phyloP scores from a whole-genome alignment of 2,888 invertebrate species.

The Linnaemya vulpina region DNA sequence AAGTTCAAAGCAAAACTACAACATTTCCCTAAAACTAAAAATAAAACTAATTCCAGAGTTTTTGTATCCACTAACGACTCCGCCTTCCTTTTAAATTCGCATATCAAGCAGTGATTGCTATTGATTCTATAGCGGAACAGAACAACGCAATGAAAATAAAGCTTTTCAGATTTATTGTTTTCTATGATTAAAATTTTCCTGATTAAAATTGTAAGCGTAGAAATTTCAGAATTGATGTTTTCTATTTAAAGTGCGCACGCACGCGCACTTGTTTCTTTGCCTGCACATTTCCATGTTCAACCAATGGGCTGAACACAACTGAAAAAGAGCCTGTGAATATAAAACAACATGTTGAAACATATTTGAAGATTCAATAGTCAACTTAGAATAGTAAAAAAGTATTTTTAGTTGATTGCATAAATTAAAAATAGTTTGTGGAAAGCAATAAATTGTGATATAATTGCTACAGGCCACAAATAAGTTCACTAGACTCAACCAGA shows the following conservation, averaged over 20 bases:
- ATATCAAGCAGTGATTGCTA: no score
- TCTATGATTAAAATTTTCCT: no score
- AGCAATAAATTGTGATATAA: conserved; percentile 74
- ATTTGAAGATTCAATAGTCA: conserved; percentile 29
- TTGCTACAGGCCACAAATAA: conserved; percentile 56
- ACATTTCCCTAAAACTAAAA: no score
- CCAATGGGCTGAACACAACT: conserved; percentile 29
- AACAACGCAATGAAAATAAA: no score
- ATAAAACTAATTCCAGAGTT: no score
- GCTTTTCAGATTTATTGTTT: no score
- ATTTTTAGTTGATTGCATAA: conserved; percentile 73
- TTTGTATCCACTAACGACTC: no score
- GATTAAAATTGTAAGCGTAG: background rate
- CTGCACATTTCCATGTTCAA: conserved; percentile 44
- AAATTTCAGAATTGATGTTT: background rate
- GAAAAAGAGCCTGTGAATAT: background rate
- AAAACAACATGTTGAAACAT: conserved; percentile 12
- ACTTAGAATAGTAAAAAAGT: conserved; percentile 27
- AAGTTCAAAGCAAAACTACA: no score
- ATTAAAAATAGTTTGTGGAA: conserved; percentile 72
- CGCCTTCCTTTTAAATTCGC: no score
- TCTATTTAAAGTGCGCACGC: no score
- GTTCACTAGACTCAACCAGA: conserved; percentile 18
- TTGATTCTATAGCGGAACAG: no score
- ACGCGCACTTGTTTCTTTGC: background rate